phyloP scores from a whole-genome alignment of 2,888 invertebrate species.

The Drosophila nr. perissopoda region DNA sequence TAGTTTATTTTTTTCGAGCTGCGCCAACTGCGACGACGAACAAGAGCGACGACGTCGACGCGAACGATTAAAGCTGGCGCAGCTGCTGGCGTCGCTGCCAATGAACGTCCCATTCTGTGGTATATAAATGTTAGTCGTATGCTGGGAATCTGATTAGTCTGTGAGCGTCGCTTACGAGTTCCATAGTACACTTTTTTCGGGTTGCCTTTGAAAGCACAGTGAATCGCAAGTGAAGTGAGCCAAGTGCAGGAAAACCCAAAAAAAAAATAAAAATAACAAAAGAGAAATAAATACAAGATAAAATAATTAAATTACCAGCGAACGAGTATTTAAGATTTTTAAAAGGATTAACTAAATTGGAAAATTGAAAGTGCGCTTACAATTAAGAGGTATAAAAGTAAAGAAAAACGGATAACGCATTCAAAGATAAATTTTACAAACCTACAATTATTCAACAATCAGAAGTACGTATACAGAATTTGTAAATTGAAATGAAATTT shows the following conservation, averaged over 20 bases:
- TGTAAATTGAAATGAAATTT: constrained; percentile 5
- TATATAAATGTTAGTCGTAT: constrained; percentile 81
- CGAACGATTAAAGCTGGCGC: constrained; percentile 12
- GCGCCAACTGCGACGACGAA: constrained; percentile 29
- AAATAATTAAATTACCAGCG: constrained; percentile 13
- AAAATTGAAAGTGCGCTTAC: constrained; percentile 29
- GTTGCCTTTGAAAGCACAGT: constrained; percentile 58
- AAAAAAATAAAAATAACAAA: constrained; percentile 7
- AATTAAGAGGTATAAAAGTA: neutral
- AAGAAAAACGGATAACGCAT: constrained; percentile 13
- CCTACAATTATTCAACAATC: neutral
- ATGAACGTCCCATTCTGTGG: constrained; percentile 50
- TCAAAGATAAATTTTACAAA: constrained; percentile 3
- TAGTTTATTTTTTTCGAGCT: constrained; percentile 30
- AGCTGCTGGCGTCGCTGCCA: constrained; percentile 30
- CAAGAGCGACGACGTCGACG: constrained; percentile 42
- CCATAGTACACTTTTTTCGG: constrained; percentile 72
- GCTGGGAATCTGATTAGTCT: constrained; percentile 83
- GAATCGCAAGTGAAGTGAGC: constrained; percentile 59
- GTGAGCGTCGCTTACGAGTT: constrained; percentile 81
- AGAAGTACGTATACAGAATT: constrained; percentile 66
- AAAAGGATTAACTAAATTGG: constrained; percentile 12
- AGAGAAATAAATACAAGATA: neutral
- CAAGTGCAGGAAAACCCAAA: constrained; percentile 57
- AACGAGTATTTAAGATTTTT: constrained; percentile 12